Conservation (phyloP, 2,888 invertebrate genomes). For the Psylliodes chrysocephalus region DNA sequence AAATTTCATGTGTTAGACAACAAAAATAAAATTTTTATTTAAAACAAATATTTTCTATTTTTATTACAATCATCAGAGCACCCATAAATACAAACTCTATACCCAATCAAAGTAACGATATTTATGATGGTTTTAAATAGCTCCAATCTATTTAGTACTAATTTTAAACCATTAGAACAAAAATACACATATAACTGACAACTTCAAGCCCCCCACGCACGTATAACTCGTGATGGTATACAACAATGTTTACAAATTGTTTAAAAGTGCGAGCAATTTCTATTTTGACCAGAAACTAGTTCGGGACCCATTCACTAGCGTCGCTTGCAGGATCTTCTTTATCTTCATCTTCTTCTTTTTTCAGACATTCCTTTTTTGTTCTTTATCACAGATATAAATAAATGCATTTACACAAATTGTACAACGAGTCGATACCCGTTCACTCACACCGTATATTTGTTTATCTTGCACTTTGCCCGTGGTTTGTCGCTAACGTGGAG, state of each 20-base stretch:
- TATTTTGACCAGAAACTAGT: constrained; percentile 48
- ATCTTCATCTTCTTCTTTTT: no score
- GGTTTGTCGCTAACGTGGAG: constrained; percentile 40
- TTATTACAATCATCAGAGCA: no score
- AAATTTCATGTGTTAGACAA: no score
- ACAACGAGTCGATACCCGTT: constrained; percentile 61
- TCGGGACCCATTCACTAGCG: constrained; percentile 24
- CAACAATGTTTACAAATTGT: constrained; percentile 50
- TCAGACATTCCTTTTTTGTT: constrained; percentile 56
- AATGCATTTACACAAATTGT: constrained; percentile 66
- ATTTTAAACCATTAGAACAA: no score
- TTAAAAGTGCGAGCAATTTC: constrained; percentile 49
- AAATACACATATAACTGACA: no score
- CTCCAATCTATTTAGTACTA: no score
- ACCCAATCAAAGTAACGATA: no score
- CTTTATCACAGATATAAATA: constrained; percentile 66
- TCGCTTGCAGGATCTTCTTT: constrained; percentile 14
- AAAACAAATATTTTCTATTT: no score
- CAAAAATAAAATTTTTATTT: no score
- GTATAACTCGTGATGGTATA: constrained; percentile 49
- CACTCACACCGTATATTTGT: constrained; percentile 48
- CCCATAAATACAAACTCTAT: no score
- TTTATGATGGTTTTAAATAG: no score
- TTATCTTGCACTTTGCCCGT: constrained; percentile 64
- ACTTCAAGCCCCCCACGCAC: background rate